Evolutionary conservation across 1,140 invertebrate genomes (phyloP).

Genomic region (Drosophila bocqueti): DNA sequence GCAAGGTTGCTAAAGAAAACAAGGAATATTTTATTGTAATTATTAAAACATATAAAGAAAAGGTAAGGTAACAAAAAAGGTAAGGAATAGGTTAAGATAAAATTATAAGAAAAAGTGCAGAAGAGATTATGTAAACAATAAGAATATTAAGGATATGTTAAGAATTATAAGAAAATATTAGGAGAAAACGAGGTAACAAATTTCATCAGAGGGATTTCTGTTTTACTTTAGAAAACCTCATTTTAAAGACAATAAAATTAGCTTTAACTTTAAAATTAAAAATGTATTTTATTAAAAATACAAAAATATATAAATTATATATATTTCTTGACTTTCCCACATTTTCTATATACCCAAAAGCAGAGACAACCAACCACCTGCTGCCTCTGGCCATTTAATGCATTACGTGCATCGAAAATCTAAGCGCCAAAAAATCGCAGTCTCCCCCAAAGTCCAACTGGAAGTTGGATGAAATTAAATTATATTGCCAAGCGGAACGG

Average conservation of each 20-base stretch:
- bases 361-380: neutral
- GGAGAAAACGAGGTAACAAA: too few species aligned
- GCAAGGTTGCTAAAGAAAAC: too few species aligned
- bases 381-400: constrained; percentile 13
- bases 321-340: neutral
- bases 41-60: too few species aligned
- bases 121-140: neutral
- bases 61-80: too few species aligned
- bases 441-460: neutral
- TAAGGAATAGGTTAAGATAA: neutral
- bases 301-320: neutral
- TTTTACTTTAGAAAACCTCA: neutral
- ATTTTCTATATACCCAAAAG: neutral
- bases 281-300: too few species aligned
- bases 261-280: neutral
- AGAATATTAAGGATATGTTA: too few species aligned
- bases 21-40: too few species aligned
- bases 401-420: constrained; percentile 20
- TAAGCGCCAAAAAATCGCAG: constrained; percentile 11
- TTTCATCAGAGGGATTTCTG: too few species aligned
- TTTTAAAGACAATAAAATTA: too few species aligned
- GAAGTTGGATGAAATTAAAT: constrained; percentile 12
- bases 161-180: neutral
- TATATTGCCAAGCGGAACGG: constrained; percentile 24
- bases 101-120: neutral